Evolutionary conservation across 2,113 vertebrate genomes (phyloP), one percentile per base, ranked within the genome.

Genomic region (Protobothrops mucrosquamatus): DNA sequence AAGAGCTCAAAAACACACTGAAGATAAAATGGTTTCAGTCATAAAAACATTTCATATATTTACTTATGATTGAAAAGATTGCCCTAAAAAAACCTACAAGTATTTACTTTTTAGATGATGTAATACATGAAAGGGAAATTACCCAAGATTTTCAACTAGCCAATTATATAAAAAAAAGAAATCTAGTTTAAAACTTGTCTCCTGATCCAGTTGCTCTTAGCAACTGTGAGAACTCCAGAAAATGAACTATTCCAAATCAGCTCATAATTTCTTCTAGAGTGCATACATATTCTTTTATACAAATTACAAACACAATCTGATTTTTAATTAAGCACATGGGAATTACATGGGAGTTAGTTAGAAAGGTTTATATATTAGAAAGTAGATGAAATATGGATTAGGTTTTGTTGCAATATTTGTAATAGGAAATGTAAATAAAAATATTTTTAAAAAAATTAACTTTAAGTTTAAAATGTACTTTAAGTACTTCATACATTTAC

Each of bases 141-240:
- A 95, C 92, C 85, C 85, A 95, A 94, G 92, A 0, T 85, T 96
- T 93, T 94, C 92, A 96, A 92, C 81, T 89, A 90, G 85, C 64
- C 46, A 48, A 51, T 7, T 51, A 3, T 29, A 39, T 39, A 39
- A 39, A 52, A 74, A 85, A n/a, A 14, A 20, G 22, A n/a, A 56
- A 81, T n/a, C n/a, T 46, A 59, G 3, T 20, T 26, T 48, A 20
- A 90, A 39, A 15, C 46, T 90, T 85, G 4, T 15, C 34, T 10
- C 87, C 43, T 93, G 54, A 90, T 52, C 11, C 22, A 86, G 54
- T 20, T n/a, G 39, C 64, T 39, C n/a, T 22, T 24, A 2, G 48
- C 43, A 29, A 85, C 10, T n/a, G 24, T 20, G 20, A 51, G 61
- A 85, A 20, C 52, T 51, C 12, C 43, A 89, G 22, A 85, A 57